These are phyloP conservation scores for Brassicogethes aeneus DNA, from an alignment of 2,888 invertebrate genomes.

Conservation along the genomic window DNA sequence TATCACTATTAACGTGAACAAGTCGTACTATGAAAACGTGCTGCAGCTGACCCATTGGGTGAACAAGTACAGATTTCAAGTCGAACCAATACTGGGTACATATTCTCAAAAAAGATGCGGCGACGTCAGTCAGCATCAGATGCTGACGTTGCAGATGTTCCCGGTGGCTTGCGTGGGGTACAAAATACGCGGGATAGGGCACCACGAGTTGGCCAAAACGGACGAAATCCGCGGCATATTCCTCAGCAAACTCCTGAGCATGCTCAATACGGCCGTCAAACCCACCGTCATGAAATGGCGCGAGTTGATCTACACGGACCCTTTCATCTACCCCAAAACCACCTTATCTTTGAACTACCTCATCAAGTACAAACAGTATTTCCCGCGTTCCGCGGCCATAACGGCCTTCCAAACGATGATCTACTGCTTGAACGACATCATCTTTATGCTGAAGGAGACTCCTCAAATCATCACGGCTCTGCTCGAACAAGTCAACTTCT, in stretches of 20 bases:
- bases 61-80: not conserved
- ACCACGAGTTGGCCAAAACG: conserved; percentile 18
- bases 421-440: conserved; percentile 51
- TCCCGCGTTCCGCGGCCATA: conserved; percentile 53
- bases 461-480: conserved; percentile 20
- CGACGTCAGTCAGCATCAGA: conserved; percentile 44
- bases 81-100: too few species aligned
- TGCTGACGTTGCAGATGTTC: conserved; percentile 52
- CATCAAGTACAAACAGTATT: conserved; percentile 48
- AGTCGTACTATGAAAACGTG: not conserved
- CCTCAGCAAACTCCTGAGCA: conserved; percentile 50
- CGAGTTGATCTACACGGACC: conserved; percentile 38
- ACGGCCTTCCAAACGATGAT: conserved; percentile 54
- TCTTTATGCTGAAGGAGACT: conserved; percentile 23
- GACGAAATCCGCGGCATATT: conserved; percentile 52
- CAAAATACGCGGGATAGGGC: conserved; percentile 7
- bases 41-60: not conserved
- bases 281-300: conserved; percentile 39
- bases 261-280: conserved; percentile 52
- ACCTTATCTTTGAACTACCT: conserved; percentile 49
- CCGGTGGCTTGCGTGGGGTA: conserved; percentile 43
- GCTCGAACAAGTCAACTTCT: conserved; percentile 41
- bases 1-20: not conserved
- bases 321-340: conserved; percentile 39
- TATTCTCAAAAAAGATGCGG: too few species aligned